phyloP scores from a whole-genome alignment of 2,113 vertebrate species.

The Anoura caudifer region DNA sequence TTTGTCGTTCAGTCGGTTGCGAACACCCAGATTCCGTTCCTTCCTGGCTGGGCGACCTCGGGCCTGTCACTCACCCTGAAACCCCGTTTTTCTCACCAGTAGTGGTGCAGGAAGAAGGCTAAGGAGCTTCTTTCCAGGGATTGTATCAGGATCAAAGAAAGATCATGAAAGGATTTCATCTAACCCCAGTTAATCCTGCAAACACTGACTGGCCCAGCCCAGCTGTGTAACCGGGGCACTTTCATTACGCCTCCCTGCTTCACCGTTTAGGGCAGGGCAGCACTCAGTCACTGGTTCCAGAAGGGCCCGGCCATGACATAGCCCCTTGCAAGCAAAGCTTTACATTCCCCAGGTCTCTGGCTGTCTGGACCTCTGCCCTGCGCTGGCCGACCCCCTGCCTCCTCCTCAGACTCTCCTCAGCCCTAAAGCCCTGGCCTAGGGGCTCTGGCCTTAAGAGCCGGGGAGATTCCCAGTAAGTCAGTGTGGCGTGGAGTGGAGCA shows the following conservation, averaged over 20 bases:
- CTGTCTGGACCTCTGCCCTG: neutral
- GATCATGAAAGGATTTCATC: neutral
- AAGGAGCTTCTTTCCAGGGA: neutral
- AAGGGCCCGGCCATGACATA: neutral
- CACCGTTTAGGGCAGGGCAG: neutral
- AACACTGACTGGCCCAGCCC: neutral
- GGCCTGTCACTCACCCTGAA: neutral
- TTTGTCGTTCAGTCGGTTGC: neutral
- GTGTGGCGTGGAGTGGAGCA: neutral
- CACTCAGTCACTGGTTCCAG: neutral
- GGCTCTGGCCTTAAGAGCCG: neutral
- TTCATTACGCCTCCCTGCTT: neutral
- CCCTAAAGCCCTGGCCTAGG: neutral
- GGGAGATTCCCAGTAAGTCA: neutral
- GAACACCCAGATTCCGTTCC: neutral
- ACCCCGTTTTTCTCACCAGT: neutral
- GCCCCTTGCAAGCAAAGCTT: neutral
- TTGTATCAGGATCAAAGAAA: conserved; percentile 25
- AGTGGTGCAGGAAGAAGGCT: neutral
- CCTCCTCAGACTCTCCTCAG: neutral
- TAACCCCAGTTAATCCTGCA: neutral
- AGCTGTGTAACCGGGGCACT: neutral
- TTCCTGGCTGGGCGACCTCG: neutral
- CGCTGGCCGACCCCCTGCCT: neutral
- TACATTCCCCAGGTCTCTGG: neutral